Base-by-base conservation (phyloP, 2,888 invertebrate species). In the Hyposoter didymator region DNA sequence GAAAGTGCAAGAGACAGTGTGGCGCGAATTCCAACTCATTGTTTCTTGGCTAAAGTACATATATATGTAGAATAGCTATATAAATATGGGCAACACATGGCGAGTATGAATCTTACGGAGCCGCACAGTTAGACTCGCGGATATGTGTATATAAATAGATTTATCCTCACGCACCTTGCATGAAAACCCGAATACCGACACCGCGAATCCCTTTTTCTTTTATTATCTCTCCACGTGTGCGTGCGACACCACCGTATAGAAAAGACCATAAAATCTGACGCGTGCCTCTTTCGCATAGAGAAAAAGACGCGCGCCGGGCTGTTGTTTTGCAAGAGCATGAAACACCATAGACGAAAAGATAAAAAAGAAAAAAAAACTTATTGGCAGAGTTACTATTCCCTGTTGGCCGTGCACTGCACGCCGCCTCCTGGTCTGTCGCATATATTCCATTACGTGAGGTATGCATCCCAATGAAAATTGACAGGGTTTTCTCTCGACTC, bases 231-330 rank as follows among this genome's bases (percentile, higher is more conserved):
- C 3, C 75, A 43, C 72, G 67, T 49, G 49, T 32, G 74, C 12
- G 49, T 32, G 74, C 17, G 12, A 5, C 75, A 55, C 67, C 78
- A 70, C 55, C 66, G 66, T 67, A n/a, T n/a, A 70, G 72, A 67
- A 73, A 76, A 76, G 72, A 79, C 67, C 82, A 55, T 85, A 85
- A 85, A 85, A 82, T 59, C 49, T 70, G 73, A 80, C 75, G 76
- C 82, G 82, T 85, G 82, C 79, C 70, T 59, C 28, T 49, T 74
- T 49, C 35, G 67, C 19, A 39, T n/a, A 14, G 35, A 22, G 35
- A 55, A 64, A 64, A 55, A 55, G 19, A n/a, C n/a, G 12, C 59
- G 28, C 55, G n/a, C n/a, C n/a, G n/a, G 55, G 59, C 28, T 59
- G 59, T 59, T 22, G 14, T 43, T 49, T 32, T 66, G 43, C 47